These are phyloP conservation scores for Oriolus oriolus DNA, from an alignment of 2,113 vertebrate species.

Conservation along the genomic window DNA sequence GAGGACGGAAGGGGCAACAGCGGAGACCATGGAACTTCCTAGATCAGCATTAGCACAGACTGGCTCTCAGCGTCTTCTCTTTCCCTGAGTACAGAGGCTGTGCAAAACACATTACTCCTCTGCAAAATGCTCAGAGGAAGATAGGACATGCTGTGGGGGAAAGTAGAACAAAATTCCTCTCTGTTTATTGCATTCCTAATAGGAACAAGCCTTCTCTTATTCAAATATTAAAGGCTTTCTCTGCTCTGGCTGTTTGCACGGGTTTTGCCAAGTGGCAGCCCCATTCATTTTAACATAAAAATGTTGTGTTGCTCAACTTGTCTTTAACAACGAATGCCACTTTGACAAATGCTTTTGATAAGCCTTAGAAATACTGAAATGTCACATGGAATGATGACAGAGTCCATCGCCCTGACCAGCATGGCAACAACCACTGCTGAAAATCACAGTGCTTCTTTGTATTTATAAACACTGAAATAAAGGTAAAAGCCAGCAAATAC, in stretches of 20 bases:
- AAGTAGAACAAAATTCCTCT: neutral
- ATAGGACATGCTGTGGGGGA: fast-evolving
- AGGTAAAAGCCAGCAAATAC: neutral
- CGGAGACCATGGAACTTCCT: fast-evolving
- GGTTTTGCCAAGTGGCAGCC: neutral
- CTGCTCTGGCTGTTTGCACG: neutral
- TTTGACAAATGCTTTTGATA: neutral
- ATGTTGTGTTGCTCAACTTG: neutral
- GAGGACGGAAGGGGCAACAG: neutral
- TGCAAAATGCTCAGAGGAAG: neutral
- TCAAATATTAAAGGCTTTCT: neutral
- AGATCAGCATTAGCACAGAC: neutral
- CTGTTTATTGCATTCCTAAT: neutral
- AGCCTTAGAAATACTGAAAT: neutral
- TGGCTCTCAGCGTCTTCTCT: neutral
- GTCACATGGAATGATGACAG: neutral
- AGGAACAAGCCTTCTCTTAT: neutral
- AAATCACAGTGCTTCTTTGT: neutral
- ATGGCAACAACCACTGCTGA: neutral
- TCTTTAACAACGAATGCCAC: neutral
- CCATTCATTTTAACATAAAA: neutral
- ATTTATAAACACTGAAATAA: neutral
- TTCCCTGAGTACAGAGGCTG: neutral
- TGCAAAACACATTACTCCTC: neutral
- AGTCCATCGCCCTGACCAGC: fast-evolving